These are phyloP conservation scores for Sinella curviseta DNA, from an alignment of 1,140 invertebrate species.

Conservation along the genomic window DNA sequence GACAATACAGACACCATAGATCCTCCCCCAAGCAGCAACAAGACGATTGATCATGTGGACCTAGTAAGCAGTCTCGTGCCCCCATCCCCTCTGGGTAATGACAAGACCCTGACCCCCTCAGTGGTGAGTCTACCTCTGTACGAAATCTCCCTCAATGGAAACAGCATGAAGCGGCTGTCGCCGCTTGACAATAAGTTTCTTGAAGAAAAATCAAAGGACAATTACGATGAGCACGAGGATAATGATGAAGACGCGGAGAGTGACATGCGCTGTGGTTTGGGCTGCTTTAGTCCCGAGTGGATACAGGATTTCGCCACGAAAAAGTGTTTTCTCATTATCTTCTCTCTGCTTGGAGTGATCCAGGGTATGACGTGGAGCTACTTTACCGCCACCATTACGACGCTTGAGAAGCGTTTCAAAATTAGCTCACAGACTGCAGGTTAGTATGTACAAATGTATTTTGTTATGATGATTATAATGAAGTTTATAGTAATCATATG, in stretches of 20 bases:
- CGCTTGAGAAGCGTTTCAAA: constrained; percentile 77
- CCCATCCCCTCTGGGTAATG: no score
- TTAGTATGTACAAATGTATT: constrained; percentile 49
- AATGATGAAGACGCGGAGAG: constrained; percentile 14
- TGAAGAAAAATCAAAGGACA: background rate
- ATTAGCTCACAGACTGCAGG: constrained; percentile 74
- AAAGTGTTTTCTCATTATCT: constrained; percentile 71
- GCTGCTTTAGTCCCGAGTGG: constrained; percentile 47
- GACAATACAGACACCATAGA: no score
- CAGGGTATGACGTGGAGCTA: constrained; percentile 76
- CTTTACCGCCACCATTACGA: constrained; percentile 75
- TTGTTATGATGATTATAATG: no score
- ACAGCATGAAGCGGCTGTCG: background rate
- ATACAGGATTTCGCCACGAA: constrained; percentile 68
- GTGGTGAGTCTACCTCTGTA: background rate
- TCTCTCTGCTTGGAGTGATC: constrained; percentile 70
- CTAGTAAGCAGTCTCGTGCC: background rate
- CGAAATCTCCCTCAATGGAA: background rate
- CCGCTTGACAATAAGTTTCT: background rate
- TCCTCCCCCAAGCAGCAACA: background rate
- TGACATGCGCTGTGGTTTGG: constrained; percentile 38
- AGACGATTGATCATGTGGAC: background rate
- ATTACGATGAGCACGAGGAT: background rate
- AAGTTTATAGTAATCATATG: no score
- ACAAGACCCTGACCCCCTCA: no score